Conservation (phyloP, 2,888 invertebrate genomes). For the Cataglyphis rosenhaueri region DNA sequence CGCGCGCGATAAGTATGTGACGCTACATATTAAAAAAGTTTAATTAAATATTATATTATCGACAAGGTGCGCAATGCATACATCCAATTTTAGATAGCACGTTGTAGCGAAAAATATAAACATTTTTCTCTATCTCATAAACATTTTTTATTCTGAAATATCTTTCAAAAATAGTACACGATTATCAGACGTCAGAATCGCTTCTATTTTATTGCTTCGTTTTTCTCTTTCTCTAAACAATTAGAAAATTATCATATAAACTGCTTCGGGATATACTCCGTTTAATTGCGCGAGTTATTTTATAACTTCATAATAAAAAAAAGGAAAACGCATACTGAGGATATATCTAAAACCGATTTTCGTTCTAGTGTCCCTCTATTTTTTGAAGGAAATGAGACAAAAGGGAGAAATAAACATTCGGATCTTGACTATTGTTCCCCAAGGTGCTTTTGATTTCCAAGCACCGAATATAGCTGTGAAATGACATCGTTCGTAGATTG, state of each 20-base stretch:
- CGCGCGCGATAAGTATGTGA: slow-evolving; percentile 19
- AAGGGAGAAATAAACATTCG: slow-evolving; percentile 63
- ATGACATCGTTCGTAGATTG: slow-evolving; percentile 40
- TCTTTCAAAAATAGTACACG: not conserved
- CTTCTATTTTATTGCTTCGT: not conserved
- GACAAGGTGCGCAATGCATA: not conserved
- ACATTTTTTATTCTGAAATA: not conserved
- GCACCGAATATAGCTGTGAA: slow-evolving; percentile 53
- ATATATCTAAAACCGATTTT: slow-evolving; percentile 35
- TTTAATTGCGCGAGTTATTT: slow-evolving; percentile 9
- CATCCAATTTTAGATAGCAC: slow-evolving; percentile 1
- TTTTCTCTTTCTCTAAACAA: not conserved
- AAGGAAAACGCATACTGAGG: not conserved
- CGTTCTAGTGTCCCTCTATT: slow-evolving; percentile 45
- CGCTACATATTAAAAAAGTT: slow-evolving; percentile 29
- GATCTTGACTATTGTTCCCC: slow-evolving; percentile 67
- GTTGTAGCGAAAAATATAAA: not conserved
- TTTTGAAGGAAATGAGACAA: slow-evolving; percentile 47
- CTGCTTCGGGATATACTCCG: not conserved
- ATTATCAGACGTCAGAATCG: not conserved
- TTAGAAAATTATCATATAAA: slow-evolving; percentile 25
- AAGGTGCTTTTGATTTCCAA: slow-evolving; percentile 71
- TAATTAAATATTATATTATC: slow-evolving; percentile 44
- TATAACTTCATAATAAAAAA: not conserved
- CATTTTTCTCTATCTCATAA: not conserved